phyloP scores from a whole-genome alignment of 2,113 vertebrate genomes.

The Sebastes fasciatus region DNA sequence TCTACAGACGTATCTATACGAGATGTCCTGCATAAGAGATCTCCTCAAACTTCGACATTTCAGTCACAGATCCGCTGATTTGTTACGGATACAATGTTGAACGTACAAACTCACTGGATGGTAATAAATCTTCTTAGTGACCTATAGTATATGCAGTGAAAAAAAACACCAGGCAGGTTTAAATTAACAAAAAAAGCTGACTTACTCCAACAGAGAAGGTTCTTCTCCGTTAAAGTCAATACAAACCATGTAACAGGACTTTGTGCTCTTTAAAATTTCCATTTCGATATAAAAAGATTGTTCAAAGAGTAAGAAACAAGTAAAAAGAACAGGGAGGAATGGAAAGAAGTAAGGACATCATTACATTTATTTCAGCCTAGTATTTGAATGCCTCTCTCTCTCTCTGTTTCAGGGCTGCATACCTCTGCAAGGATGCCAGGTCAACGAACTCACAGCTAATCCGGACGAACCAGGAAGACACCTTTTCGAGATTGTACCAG shows the following conservation, averaged over 20 bases:
- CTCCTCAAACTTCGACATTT: neutral
- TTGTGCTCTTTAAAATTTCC: neutral
- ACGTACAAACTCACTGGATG: neutral
- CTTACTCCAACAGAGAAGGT: neutral
- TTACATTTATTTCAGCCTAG: neutral
- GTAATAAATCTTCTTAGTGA: neutral
- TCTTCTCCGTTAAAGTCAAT: neutral
- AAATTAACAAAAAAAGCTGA: too few species aligned
- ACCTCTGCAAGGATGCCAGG: conserved; percentile 90
- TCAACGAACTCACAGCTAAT: conserved; percentile 88
- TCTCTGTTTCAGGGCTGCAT: conserved; percentile 87
- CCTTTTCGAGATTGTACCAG: conserved; percentile 92
- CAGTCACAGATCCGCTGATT: neutral
- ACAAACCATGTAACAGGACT: neutral
- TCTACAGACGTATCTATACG: neutral
- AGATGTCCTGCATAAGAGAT: neutral
- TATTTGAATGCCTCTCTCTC: neutral
- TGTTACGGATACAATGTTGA: neutral
- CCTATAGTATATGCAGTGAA: too few species aligned
- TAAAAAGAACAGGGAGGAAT: too few species aligned
- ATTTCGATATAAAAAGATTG: neutral
- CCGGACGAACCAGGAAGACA: conserved; percentile 91
- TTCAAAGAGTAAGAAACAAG: neutral
- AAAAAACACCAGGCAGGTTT: neutral
- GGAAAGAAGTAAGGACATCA: neutral